Percentiles rank a stretch among this genome's conserved stretches.
Conservation (phyloP, 1,140 invertebrate species). For the Lamellibrachia luymesi region DNA sequence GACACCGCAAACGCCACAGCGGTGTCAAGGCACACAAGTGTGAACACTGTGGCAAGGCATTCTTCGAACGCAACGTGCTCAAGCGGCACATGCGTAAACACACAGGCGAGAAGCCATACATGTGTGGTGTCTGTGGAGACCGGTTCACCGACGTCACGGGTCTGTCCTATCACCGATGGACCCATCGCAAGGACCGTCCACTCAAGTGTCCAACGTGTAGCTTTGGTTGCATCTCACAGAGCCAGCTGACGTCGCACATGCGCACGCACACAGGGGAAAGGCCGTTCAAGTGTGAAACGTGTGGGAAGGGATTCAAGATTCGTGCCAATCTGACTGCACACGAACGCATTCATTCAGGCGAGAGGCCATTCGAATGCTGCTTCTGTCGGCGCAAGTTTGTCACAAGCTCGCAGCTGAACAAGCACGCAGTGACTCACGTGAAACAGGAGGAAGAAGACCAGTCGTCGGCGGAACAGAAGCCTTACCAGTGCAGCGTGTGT, state of each 20-base stretch:
- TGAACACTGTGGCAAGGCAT: conserved; percentile 52
- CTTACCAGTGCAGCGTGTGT: conserved; percentile 81
- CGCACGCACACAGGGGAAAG: conserved; percentile 89
- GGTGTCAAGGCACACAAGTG: conserved; percentile 54
- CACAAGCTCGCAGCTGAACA: conserved; percentile 56
- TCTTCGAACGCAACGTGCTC: conserved; percentile 49
- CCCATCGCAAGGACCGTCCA: conserved; percentile 49
- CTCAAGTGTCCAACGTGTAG: conserved; percentile 80
- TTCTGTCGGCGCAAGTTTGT: conserved; percentile 69
- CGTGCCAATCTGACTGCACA: conserved; percentile 96
- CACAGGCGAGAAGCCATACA: conserved; percentile 42
- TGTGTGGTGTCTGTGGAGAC: conserved; percentile 33
- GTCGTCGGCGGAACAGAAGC: not conserved
- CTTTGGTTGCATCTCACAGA: conserved; percentile 74
- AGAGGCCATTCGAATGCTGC: conserved; percentile 79
- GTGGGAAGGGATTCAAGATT: conserved; percentile 92
- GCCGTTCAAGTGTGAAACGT: conserved; percentile 79
- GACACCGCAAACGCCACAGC: conserved; percentile 32
- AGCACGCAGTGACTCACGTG: conserved; percentile 24
- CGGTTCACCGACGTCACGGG: conserved; percentile 7
- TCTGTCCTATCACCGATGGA: conserved; percentile 21
- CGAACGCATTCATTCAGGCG: conserved; percentile 91
- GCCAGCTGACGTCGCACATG: conserved; percentile 83
- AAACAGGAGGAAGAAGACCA: conserved; percentile 1
- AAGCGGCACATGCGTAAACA: conserved; percentile 39